Conservation (phyloP, 1,140 invertebrate genomes). For the Latrodectus geometricus region DNA sequence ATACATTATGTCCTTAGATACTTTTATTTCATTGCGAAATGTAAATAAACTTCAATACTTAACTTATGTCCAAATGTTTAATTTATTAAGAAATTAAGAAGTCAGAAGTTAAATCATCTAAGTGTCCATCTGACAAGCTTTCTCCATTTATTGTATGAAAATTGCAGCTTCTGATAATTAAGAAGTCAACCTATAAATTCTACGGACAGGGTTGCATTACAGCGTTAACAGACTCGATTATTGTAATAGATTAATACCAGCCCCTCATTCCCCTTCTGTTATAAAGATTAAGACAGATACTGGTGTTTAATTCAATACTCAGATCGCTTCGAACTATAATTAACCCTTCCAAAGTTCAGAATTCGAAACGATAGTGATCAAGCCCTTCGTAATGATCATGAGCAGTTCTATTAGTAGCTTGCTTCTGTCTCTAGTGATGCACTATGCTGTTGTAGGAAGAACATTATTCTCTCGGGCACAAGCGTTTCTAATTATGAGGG, state of each 20-base stretch:
- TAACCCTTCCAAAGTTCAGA: background rate
- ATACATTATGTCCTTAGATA: too few species aligned
- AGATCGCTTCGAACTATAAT: background rate
- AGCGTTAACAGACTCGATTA: background rate
- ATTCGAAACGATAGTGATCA: slow-evolving; percentile 11
- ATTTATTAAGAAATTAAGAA: too few species aligned
- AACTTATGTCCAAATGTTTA: too few species aligned
- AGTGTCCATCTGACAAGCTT: too few species aligned
- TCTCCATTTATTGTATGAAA: too few species aligned
- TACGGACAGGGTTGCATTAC: background rate
- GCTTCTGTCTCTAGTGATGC: background rate
- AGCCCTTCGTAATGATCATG: slow-evolving; percentile 5
- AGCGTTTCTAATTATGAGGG: slow-evolving; percentile 1
- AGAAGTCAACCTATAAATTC: background rate
- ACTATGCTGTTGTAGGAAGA: background rate
- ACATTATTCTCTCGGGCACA: background rate
- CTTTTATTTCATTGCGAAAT: too few species aligned
- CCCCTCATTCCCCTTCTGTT: background rate
- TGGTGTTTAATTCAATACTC: slow-evolving; percentile 16
- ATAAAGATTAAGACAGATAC: background rate
- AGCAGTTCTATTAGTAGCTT: background rate
- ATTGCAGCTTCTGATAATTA: background rate
- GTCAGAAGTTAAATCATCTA: too few species aligned
- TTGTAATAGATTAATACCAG: background rate
- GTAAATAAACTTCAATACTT: too few species aligned